Percentiles rank a stretch among this genome's conserved stretches.
phyloP scores from a whole-genome alignment of 2,113 vertebrate genomes.

The Calypte anna region DNA sequence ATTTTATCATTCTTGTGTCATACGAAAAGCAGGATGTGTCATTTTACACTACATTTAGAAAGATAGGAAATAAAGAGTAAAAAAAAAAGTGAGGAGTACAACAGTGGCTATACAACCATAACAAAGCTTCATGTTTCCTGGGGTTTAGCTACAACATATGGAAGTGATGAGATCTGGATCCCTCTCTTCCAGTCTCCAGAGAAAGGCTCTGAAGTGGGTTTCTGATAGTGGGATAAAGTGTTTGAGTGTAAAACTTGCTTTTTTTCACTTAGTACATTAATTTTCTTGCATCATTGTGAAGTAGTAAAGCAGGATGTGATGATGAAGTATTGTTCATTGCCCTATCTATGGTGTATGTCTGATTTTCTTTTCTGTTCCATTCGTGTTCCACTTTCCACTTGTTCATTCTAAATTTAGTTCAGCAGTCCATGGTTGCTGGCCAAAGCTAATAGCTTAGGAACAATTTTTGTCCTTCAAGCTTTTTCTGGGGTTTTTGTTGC shows the following conservation, averaged over 20 bases:
- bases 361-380: neutral
- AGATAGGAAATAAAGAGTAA: neutral
- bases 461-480: neutral
- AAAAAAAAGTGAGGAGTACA: neutral
- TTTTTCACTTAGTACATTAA: rapidly evolving
- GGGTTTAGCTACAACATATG: neutral
- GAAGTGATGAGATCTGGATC: neutral
- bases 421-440: neutral
- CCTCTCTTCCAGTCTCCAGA: neutral
- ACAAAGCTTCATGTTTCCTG: neutral
- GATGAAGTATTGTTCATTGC: neutral
- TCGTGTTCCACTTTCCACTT: neutral
- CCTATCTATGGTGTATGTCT: neutral
- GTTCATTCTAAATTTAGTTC: neutral
- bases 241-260: neutral
- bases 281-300: neutral
- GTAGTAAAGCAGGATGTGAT: neutral
- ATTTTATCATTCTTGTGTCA: neutral
- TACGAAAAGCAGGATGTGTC: neutral
- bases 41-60: neutral
- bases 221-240: neutral
- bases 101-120: neutral
- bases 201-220: neutral
- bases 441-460: neutral
- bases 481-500: neutral